Conservation (phyloP, 1,140 invertebrate genomes). For the Pseudomyrmex flavicornis region DNA sequence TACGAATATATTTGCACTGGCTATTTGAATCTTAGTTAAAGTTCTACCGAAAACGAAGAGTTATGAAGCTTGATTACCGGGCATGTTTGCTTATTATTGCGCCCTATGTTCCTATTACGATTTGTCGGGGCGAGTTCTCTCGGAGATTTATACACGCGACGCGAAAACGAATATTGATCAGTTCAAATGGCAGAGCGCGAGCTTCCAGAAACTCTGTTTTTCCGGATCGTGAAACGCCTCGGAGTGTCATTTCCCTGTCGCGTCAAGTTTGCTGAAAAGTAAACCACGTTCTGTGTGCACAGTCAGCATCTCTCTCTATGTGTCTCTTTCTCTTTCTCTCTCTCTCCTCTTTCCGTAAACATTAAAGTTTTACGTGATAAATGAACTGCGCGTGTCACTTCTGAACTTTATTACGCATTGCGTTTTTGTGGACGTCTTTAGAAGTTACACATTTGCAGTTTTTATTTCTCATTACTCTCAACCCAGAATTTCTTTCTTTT, state of each 20-base stretch:
- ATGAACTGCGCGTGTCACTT: no score
- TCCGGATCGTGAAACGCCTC: conserved; percentile 67
- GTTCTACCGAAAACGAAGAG: neutral
- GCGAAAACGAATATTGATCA: conserved; percentile 54
- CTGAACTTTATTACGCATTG: no score
- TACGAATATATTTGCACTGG: no score
- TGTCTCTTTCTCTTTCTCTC: neutral
- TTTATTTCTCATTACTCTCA: neutral
- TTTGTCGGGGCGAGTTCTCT: conserved; percentile 25
- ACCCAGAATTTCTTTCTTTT: neutral
- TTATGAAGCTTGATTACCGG: neutral
- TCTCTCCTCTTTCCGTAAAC: neutral
- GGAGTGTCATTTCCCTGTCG: conserved; percentile 33
- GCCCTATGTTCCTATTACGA: conserved; percentile 28
- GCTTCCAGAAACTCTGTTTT: conserved; percentile 61
- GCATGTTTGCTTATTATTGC: neutral
- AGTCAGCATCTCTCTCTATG: conserved; percentile 9
- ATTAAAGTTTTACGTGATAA: neutral
- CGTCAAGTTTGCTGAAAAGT: neutral
- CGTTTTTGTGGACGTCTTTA: no score
- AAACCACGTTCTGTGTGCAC: conserved; percentile 17
- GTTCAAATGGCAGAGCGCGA: conserved; percentile 21
- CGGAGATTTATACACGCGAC: conserved; percentile 1
- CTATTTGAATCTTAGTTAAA: neutral
- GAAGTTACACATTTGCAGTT: no score